Base-by-base conservation (phyloP, 2,113 vertebrate genomes). In the Crotalus helleri region DNA sequence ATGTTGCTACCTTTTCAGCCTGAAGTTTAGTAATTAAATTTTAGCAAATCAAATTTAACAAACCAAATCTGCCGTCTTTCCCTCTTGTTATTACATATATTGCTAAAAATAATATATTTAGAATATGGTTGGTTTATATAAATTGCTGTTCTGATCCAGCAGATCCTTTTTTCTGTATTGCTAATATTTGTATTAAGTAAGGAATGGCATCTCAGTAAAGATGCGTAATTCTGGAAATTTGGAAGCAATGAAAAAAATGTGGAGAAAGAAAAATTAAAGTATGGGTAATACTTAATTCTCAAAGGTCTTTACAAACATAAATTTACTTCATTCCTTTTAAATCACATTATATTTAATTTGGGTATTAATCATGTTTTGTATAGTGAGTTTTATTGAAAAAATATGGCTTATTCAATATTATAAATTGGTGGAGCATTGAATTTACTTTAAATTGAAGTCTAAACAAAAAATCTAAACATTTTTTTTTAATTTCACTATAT, bases 1-100 rank as follows among this genome's bases (percentile, higher is more conserved):
- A 94, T 93, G 90, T 92, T 95, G 94, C 94, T 96, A 94, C 23
- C 96, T 96, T 96, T 92, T 96, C 94, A 96, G 96, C 94, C 96
- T 93, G 94, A 95, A 96, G 96, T 95, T 97, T 59, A 54, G 53
- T 94, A 91, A 94, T 94, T 93, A 93, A 90, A 91, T 94, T 97
- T 96, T 94, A 95, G 94, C 95, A 97, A 94, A 93, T 95, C 24
- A 91, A 95, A 51, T 51, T 51, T 51, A 51, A 51, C 49, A 51
- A 51, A 51, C 49, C 8, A 95, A 96, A 93, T 95, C 94, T 97
- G 95, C 53, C 0, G 92, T 92, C 94, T 95, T 96, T 94, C 92
- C 94, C 95, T 96, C 95, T 95, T 94, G 90, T 93, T 90, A 85
- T 96, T 92, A 95, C 58, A 94, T 54, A 89, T 95, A 94, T 0